Conservation (phyloP, 2,888 invertebrate species). For the Platynereis dumerilii region DNA sequence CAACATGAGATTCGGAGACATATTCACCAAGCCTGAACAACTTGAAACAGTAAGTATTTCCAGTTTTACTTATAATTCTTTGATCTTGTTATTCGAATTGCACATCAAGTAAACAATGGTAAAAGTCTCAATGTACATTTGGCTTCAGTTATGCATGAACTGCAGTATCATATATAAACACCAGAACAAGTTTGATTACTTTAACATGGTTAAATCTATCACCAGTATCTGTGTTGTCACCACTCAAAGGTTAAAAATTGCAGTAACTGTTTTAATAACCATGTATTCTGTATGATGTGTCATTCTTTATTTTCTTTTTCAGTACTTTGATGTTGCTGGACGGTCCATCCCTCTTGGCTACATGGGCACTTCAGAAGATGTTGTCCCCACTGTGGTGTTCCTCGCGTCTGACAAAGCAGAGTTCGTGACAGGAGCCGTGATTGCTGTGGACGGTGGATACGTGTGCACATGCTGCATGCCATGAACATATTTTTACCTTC, state of each 20-base stretch:
- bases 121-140: too few relatives aligned
- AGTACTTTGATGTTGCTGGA: conserved; percentile 12
- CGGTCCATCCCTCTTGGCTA: conserved; percentile 10
- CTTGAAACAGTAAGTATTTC: conserved; percentile 13
- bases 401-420: conserved; percentile 4
- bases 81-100: too few relatives aligned
- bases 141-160: too few relatives aligned
- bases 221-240: too few relatives aligned
- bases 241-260: too few relatives aligned
- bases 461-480: background rate
- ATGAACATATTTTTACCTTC: conserved; percentile 5
- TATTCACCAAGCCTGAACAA: conserved; percentile 5
- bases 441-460: conserved; percentile 13
- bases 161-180: too few relatives aligned
- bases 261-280: too few relatives aligned
- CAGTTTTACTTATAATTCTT: background rate
- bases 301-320: conserved; percentile 1
- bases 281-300: too few relatives aligned
- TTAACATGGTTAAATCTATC: too few relatives aligned
- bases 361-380: conserved; percentile 10
- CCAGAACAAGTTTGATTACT: too few relatives aligned
- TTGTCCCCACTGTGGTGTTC: conserved; percentile 12
- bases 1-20: conserved; percentile 16
- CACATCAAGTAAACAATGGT: too few relatives aligned
- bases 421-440: conserved; percentile 9